Base-by-base conservation (phyloP, 2,797 vertebrate species). In the Sebastes kiyomatsui region DNA sequence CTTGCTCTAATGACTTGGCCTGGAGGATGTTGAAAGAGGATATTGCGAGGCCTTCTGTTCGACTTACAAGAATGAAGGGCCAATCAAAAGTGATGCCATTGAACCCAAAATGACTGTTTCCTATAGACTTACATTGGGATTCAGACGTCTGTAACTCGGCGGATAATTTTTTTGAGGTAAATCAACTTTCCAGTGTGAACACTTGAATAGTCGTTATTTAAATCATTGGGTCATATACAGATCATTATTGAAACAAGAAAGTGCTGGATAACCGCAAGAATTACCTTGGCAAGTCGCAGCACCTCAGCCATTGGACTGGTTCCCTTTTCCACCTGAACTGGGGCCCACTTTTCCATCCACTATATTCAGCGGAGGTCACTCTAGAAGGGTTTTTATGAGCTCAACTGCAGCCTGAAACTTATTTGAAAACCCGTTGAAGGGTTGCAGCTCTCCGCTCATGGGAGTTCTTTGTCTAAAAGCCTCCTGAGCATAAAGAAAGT, bases 311-410 rank as follows among this genome's bases (percentile, higher is more conserved):
- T 42, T 72, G 75, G 67, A 79, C 38, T 55, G 5, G 52, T 75
- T 90, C 64, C 67, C 75, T 72, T 88, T 84, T 61, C 84, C 84
- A 87, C 87, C 88, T 84, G 84, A 85, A 74, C 70, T 46, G 33
- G 80, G 68, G 69, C 66, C 67, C 49, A 54, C 52, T 77, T 90
- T 91, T 84, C 81, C 83, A 79, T 86, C 60, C 70, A 58, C 23
- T 72, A 8, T 22, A 80, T 68, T 77, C 28, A 68, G 33, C 77
- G 62, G 35, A 85, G 79, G 82, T 88, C 68, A 79, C 72, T 80
- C 67, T 65, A 70, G 69, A 81, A 76, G 46, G 72, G n/a, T 46
- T 87, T 93, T 92, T 89, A 85, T 85, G 72, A 84, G 78, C 81
- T 88, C 56, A 72, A 66, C 69, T 79, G 67, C 59, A 72, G 80